These are phyloP conservation scores for Glareola pratincola DNA, from an alignment of 2,113 vertebrate genomes.

Conservation along the genomic window DNA sequence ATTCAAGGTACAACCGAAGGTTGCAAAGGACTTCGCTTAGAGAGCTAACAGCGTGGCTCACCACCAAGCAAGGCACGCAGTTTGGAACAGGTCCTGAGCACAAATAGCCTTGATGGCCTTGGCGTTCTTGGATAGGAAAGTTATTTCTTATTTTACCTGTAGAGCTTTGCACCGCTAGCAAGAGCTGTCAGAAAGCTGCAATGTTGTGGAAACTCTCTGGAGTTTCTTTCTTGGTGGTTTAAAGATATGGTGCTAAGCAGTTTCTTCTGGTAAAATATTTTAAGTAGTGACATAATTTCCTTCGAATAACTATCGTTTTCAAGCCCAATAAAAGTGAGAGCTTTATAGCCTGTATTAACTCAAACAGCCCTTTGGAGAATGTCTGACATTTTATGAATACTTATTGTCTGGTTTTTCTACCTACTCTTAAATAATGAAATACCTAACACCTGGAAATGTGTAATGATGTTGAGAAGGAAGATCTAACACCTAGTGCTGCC, in stretches of 20 bases:
- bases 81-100: neutral
- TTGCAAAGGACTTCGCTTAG: neutral
- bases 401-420: constrained; percentile 23
- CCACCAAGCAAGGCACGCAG: neutral
- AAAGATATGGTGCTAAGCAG: neutral
- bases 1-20: neutral
- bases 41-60: neutral
- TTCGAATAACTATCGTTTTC: constrained; percentile 39
- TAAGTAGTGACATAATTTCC: constrained; percentile 61
- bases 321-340: constrained; percentile 15
- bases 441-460: neutral
- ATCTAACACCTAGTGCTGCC: neutral
- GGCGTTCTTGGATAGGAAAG: neutral
- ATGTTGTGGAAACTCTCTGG: neutral
- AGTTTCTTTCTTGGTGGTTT: neutral
- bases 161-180: neutral
- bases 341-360: constrained; percentile 9
- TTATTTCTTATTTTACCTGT: neutral
- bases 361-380: constrained; percentile 21
- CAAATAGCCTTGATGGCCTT: neutral
- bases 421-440: constrained; percentile 24
- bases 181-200: neutral
- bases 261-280: constrained; percentile 61
- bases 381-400: constrained; percentile 27
- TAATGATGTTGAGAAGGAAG: neutral